These are phyloP conservation scores for Rhea pennata DNA, from an alignment of 2,113 vertebrate genomes.

Conservation along the genomic window DNA sequence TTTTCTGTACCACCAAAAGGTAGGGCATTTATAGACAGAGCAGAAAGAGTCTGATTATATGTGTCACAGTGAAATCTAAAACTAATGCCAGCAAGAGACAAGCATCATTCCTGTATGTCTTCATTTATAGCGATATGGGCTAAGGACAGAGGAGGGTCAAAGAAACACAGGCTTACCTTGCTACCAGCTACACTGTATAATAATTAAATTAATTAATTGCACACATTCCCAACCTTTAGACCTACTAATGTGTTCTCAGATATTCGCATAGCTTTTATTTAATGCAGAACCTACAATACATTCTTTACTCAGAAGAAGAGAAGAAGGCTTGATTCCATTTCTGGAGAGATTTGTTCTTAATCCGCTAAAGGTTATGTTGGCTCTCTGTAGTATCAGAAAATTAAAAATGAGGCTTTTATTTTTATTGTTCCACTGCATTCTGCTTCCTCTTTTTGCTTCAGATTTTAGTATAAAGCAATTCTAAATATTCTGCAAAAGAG, in stretches of 20 bases:
- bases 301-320: slow-evolving; percentile 43
- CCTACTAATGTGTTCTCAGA: slow-evolving; percentile 51
- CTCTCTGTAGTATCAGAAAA: slow-evolving; percentile 45
- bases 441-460: not conserved
- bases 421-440: not conserved
- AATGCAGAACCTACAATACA: slow-evolving; percentile 35
- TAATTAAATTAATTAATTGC: slow-evolving; percentile 67
- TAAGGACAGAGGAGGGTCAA: slow-evolving; percentile 57
- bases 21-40: not conserved
- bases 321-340: slow-evolving; percentile 54
- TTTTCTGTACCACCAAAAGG: not conserved
- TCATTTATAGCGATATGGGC: slow-evolving; percentile 17
- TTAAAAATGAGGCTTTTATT: slow-evolving; percentile 48
- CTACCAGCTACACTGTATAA: slow-evolving; percentile 34
- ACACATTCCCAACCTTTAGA: slow-evolving; percentile 54
- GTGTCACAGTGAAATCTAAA: slow-evolving; percentile 10
- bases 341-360: slow-evolving; percentile 67
- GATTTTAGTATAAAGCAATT: slow-evolving; percentile 27
- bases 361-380: slow-evolving; percentile 60
- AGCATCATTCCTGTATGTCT: slow-evolving; percentile 25
- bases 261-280: slow-evolving; percentile 60
- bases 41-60: slow-evolving; percentile 10
- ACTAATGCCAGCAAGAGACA: not conserved
- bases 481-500: slow-evolving; percentile 32
- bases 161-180: not conserved